Evolutionary conservation across 2,888 invertebrate species (phyloP).

Genomic region (Hydraecia micacea): DNA sequence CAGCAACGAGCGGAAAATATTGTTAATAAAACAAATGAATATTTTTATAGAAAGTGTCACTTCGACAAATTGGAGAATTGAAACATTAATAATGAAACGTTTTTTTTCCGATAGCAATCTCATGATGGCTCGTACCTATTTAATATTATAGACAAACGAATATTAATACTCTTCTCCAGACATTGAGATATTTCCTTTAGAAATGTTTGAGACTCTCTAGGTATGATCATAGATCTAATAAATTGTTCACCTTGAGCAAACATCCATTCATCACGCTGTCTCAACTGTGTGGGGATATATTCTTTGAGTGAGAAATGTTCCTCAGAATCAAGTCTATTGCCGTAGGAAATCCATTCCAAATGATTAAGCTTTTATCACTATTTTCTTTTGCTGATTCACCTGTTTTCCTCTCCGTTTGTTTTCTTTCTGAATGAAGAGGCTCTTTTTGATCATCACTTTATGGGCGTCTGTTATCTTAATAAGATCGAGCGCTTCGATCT

Average conservation of each 20-base stretch:
- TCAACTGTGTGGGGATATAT: constrained; percentile 71
- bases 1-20: constrained; percentile 6
- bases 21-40: constrained; percentile 39
- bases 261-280: constrained; percentile 79
- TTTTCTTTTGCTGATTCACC: constrained; percentile 70
- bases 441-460: constrained; percentile 44
- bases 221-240: constrained; percentile 72
- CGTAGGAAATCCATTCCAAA: constrained; percentile 77
- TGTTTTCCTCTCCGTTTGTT: constrained; percentile 63
- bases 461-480: constrained; percentile 18
- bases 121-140: constrained; percentile 14
- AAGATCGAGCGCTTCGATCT: neutral
- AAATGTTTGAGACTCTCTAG: constrained; percentile 46
- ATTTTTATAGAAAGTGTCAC: constrained; percentile 34
- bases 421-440: constrained; percentile 32
- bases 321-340: constrained; percentile 76
- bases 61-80: constrained; percentile 47
- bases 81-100: constrained; percentile 32
- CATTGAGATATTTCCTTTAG: constrained; percentile 31
- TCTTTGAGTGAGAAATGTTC: constrained; percentile 74
- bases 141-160: constrained; percentile 34
- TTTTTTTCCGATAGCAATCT: constrained; percentile 28
- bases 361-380: constrained; percentile 79
- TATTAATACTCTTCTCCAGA: constrained; percentile 31
- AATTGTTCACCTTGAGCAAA: constrained; percentile 77